phyloP scores from a whole-genome alignment of 2,797 vertebrate species.

The Phylloscopus collybita region DNA sequence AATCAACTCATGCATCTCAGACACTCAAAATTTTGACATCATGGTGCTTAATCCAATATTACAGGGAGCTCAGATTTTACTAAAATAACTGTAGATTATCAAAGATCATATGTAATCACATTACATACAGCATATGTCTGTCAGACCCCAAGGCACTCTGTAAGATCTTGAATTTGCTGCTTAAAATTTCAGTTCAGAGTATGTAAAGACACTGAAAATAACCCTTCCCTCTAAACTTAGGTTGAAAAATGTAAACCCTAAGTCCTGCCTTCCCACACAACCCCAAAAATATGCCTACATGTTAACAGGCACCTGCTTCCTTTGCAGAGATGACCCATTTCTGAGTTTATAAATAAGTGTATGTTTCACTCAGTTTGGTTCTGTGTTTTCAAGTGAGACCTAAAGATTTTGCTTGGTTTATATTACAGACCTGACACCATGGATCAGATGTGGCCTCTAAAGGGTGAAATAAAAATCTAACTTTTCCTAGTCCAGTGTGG shows the following conservation, averaged over 20 bases:
- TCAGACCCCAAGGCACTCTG: not conserved
- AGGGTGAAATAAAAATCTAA: not conserved
- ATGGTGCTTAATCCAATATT: not conserved
- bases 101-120: not conserved
- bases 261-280: conserved; percentile 16
- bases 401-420: not conserved
- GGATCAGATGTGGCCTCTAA: not conserved
- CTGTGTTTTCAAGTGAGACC: not conserved
- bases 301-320: conserved; percentile 30
- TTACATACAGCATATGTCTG: not conserved
- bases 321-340: conserved; percentile 3
- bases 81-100: not conserved
- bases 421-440: not conserved
- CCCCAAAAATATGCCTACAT: conserved; percentile 8
- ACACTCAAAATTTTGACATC: not conserved
- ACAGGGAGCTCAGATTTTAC: not conserved
- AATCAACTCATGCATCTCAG: not conserved
- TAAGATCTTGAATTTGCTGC: not conserved
- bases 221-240: not conserved
- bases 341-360: not conserved
- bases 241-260: not conserved
- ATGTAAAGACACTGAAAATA: not conserved
- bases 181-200: not conserved
- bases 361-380: not conserved
- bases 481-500: not conserved